A percentile compares a stretch with the other conserved stretches of the same genome.
These are phyloP conservation scores for Pelecanoides urinatrix DNA, from an alignment of 2,113 vertebrate species.

Conservation along the genomic window DNA sequence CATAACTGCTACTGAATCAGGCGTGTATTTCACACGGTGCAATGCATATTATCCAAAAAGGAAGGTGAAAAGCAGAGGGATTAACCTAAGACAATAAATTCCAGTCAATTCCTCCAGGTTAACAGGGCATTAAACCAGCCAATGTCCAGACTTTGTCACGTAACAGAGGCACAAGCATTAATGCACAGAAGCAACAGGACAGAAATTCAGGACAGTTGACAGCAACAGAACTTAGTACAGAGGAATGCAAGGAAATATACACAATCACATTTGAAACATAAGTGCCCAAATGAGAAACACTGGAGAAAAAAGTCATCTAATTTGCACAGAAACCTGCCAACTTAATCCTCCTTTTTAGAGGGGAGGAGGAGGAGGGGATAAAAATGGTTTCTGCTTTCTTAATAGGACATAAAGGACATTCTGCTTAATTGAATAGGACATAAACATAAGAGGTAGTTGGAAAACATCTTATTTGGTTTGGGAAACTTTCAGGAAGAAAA, in stretches of 20 bases:
- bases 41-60: background rate
- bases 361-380: background rate
- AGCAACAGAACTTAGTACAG: background rate
- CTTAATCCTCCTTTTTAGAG: background rate
- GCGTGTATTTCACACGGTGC: background rate
- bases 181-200: background rate
- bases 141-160: background rate
- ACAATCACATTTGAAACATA: background rate
- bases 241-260: background rate
- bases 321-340: background rate
- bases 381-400: background rate
- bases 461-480: background rate
- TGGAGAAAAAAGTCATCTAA: background rate
- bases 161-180: background rate
- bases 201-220: background rate
- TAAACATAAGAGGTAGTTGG: background rate
- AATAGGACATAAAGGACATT: background rate
- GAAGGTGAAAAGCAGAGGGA: slow-evolving; percentile 24
- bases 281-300: background rate
- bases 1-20: background rate
- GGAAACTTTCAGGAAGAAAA: background rate
- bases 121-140: background rate
- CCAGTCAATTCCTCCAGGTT: background rate
- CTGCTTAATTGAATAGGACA: background rate
- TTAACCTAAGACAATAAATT: slow-evolving; percentile 4